phyloP scores from a whole-genome alignment of 2,888 invertebrate species.

The Heliconius ethilla region DNA sequence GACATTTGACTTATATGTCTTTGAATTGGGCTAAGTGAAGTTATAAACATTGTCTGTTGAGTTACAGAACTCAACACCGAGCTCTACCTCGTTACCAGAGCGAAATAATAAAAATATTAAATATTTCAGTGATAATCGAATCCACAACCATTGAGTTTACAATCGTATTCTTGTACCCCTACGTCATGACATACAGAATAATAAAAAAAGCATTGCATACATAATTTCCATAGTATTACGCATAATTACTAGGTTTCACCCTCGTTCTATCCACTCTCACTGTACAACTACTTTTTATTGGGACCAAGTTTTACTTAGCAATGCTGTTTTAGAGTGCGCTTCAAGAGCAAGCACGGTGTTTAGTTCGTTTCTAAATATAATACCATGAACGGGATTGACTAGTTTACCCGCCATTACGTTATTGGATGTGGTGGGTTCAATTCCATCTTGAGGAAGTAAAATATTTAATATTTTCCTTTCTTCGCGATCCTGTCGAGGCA shows the following conservation, averaged over 20 bases:
- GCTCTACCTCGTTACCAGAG: too few species aligned
- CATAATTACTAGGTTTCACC: slow-evolving; percentile 42
- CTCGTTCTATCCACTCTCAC: slow-evolving; percentile 45
- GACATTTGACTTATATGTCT: slow-evolving; percentile 26
- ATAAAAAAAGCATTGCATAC: too few species aligned
- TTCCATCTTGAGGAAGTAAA: too few species aligned
- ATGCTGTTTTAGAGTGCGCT: slow-evolving; percentile 23
- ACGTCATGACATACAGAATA: too few species aligned
- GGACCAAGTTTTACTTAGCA: slow-evolving; percentile 23
- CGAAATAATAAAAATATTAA: too few species aligned
- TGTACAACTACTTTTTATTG: slow-evolving; percentile 42
- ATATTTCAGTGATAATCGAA: neutral
- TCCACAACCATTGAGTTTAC: neutral
- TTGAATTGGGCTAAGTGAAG: slow-evolving; percentile 34
- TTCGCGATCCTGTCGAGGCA: too few species aligned
- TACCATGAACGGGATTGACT: slow-evolving; percentile 5
- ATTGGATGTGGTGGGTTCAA: neutral
- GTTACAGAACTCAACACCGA: neutral
- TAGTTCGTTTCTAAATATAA: slow-evolving; percentile 18
- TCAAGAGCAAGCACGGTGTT: neutral
- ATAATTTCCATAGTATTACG: slow-evolving; percentile 8
- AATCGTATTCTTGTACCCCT: too few species aligned
- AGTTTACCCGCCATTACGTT: slow-evolving; percentile 13
- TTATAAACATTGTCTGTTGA: neutral
- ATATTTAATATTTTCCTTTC: too few species aligned